phyloP scores from a whole-genome alignment of 2,888 invertebrate genomes.

The Drosophila demipolita region DNA sequence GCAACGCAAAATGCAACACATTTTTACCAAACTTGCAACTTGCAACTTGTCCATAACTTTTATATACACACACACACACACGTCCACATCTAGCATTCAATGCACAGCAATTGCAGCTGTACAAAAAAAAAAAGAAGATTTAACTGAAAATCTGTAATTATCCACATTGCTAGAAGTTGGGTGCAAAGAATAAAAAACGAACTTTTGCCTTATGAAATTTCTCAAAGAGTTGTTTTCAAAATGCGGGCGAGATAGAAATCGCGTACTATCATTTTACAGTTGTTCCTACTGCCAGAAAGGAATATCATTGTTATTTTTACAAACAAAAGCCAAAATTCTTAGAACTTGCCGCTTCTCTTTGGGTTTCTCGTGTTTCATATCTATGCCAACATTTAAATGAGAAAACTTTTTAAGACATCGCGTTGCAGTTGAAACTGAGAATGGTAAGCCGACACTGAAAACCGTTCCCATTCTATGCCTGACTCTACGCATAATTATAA shows the following conservation, averaged over 20 bases:
- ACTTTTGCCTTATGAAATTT: background rate
- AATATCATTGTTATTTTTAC: background rate
- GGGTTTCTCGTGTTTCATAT: conserved; percentile 37
- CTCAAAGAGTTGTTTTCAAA: conserved; percentile 1
- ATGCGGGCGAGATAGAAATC: conserved; percentile 3
- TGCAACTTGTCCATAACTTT: conserved; percentile 54
- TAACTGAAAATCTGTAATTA: conserved; percentile 51
- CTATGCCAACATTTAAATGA: conserved; percentile 76
- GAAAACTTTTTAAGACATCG: conserved; percentile 71
- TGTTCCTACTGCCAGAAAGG: background rate
- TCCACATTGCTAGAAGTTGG: conserved; percentile 42
- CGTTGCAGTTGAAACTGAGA: conserved; percentile 13
- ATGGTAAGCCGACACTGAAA: background rate
- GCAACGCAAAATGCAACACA: conserved; percentile 29
- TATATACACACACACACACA: conserved; percentile 23
- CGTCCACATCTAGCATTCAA: conserved; percentile 15
- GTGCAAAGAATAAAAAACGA: background rate
- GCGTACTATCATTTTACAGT: background rate
- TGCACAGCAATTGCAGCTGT: conserved; percentile 20
- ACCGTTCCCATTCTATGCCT: background rate
- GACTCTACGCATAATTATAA: conserved; percentile 13
- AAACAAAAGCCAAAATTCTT: conserved; percentile 7
- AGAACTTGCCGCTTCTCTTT: conserved; percentile 2
- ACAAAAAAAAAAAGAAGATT: background rate
- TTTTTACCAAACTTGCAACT: conserved; percentile 49